phyloP scores from a whole-genome alignment of 2,888 invertebrate species.

The Cantharis rustica region DNA sequence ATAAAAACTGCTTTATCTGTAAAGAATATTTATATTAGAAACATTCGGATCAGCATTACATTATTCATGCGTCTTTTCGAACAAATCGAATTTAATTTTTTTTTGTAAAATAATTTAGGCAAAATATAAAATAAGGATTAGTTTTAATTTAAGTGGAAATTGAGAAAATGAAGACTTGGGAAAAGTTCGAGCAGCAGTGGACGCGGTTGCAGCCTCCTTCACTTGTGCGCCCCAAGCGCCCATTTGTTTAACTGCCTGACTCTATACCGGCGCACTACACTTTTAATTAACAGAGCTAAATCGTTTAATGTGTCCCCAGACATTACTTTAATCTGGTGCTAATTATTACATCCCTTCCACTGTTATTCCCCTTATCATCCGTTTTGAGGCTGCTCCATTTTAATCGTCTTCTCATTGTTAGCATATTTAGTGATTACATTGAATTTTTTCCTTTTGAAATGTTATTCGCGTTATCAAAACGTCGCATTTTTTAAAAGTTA shows the following conservation, averaged over 20 bases:
- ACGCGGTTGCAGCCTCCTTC: constrained; percentile 27
- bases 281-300: constrained; percentile 61
- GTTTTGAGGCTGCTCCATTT: constrained; percentile 31
- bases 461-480: not conserved
- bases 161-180: constrained; percentile 1
- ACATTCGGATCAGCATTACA: no score
- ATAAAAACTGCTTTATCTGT: no score
- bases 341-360: constrained; percentile 61
- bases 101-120: no score
- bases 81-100: not conserved
- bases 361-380: constrained; percentile 29
- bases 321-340: constrained; percentile 69
- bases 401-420: constrained; percentile 29
- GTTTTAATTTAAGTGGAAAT: not conserved
- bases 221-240: constrained; percentile 45
- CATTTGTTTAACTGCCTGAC: constrained; percentile 50
- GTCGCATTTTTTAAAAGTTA: not conserved
- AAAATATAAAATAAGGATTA: not conserved
- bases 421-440: constrained; percentile 13
- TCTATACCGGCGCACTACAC: constrained; percentile 51
- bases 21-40: no score
- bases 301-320: constrained; percentile 65
- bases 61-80: no score
- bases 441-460: not conserved
- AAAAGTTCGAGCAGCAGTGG: constrained; percentile 23